phyloP scores from a whole-genome alignment of 2,888 invertebrate genomes.

The Xestia ashworthii region DNA sequence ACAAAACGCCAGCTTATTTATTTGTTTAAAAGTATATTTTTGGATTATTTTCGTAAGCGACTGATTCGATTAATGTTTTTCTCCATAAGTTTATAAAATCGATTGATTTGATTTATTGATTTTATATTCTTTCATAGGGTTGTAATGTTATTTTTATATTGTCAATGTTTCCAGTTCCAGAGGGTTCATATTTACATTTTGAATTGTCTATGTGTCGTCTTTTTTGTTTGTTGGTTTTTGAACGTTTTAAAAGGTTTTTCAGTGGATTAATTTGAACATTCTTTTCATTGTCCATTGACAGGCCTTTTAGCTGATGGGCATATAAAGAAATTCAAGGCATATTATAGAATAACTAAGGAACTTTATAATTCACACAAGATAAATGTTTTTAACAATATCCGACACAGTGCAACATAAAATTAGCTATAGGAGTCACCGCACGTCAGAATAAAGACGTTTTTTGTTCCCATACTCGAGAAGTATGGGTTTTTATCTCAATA shows the following conservation, averaged over 20 bases:
- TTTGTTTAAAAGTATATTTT: background rate
- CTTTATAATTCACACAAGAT: conserved; percentile 16
- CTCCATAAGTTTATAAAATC: background rate
- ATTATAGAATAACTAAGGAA: conserved; percentile 13
- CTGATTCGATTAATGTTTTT: background rate
- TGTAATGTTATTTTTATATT: background rate
- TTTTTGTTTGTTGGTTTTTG: conserved; percentile 24
- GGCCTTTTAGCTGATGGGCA: conserved; percentile 10
- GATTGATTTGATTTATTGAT: background rate
- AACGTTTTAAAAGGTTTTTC: conserved; percentile 22
- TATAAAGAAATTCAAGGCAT: background rate
- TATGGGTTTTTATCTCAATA: conserved; percentile 54
- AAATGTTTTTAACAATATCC: conserved; percentile 21
- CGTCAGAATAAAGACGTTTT: conserved; percentile 32
- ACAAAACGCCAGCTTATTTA: conserved; percentile 2
- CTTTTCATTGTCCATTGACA: background rate
- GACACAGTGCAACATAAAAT: conserved; percentile 57
- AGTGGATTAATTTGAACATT: background rate
- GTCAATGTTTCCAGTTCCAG: conserved; percentile 51
- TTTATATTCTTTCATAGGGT: background rate
- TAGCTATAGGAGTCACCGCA: conserved; percentile 48
- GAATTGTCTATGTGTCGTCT: conserved; percentile 50
- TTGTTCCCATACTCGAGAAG: conserved; percentile 13
- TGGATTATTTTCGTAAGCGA: background rate
- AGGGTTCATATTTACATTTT: conserved; percentile 57